Conservation (phyloP, 1,140 invertebrate species). For the Ectropis grisescens region DNA sequence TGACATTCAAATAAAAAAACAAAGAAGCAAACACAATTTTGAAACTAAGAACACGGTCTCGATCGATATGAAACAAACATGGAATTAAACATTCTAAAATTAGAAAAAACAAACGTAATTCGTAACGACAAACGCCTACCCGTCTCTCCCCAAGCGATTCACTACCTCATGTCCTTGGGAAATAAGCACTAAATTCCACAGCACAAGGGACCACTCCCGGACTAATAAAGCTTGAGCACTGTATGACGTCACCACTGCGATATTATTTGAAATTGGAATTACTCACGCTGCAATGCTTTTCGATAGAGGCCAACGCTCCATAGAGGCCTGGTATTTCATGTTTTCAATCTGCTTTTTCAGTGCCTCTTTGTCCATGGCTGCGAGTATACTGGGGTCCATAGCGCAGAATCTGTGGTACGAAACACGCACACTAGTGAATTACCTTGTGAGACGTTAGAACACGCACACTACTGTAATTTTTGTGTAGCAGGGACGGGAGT, state of each 20-base stretch:
- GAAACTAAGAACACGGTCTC: too few species aligned
- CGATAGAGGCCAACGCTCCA: conserved; percentile 95
- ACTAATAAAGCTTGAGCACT: conserved; percentile 33
- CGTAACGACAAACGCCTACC: conserved; percentile 26
- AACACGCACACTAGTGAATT: conserved; percentile 62
- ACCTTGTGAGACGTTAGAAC: too few species aligned
- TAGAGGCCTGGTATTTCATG: conserved; percentile 95
- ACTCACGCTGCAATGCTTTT: conserved; percentile 96
- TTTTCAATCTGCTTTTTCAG: conserved; percentile 97
- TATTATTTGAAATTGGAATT: conserved; percentile 36
- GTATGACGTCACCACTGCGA: conserved; percentile 42
- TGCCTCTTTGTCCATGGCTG: conserved; percentile 96
- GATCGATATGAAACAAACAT: too few species aligned
- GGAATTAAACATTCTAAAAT: conserved; percentile 6
- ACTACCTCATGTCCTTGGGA: conserved; percentile 24
- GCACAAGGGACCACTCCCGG: conserved; percentile 43
- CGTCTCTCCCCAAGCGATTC: conserved; percentile 22
- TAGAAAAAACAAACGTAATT: conserved; percentile 22
- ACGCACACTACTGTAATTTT: conserved; percentile 23
- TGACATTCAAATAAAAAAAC: too few species aligned
- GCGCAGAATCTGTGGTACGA: conserved; percentile 71
- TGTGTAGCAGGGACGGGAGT: conserved; percentile 16
- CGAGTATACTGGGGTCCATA: conserved; percentile 91
- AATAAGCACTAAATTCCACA: conserved; percentile 42
- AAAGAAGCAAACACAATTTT: too few species aligned